Percentiles rank a stretch among this genome's conserved stretches.
Conservation (phyloP, 2,888 invertebrate genomes). For the Aradus depressus region DNA sequence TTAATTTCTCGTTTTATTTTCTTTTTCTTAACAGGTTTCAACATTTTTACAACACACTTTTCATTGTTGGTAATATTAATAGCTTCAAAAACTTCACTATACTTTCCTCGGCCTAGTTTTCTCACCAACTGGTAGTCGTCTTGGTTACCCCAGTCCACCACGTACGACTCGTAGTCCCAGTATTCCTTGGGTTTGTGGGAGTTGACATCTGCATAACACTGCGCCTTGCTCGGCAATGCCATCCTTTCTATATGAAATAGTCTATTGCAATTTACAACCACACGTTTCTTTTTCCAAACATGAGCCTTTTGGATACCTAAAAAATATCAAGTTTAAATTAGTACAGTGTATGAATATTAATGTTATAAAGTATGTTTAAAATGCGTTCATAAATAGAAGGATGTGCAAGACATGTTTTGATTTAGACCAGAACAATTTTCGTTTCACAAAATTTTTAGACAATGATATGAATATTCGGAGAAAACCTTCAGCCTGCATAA, state of each 20-base stretch:
- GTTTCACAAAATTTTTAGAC: too few relatives aligned
- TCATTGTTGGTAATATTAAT: conserved; percentile 96
- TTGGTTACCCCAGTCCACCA: conserved; percentile 95
- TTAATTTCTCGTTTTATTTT: conserved; percentile 99
- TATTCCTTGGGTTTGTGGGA: conserved; percentile 96
- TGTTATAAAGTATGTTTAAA: too few relatives aligned
- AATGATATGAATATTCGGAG: too few relatives aligned
- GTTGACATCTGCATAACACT: conserved; percentile 98
- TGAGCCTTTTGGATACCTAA: conserved; percentile 12
- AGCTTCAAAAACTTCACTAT: conserved; percentile 99
- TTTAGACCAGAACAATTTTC: too few relatives aligned
- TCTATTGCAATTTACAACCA: conserved; percentile 2
- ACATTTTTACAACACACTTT: conserved; percentile 99
- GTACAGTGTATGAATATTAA: not conserved
- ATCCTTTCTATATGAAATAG: conserved; percentile 39
- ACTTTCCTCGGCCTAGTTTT: conserved; percentile 97
- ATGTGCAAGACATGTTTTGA: too few relatives aligned
- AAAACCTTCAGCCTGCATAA: too few relatives aligned
- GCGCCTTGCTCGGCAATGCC: conserved; percentile 89
- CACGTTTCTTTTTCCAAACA: conserved; percentile 10
- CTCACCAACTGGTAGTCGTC: conserved; percentile 98
- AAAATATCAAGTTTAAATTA: conserved; percentile 1
- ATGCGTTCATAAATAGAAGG: too few relatives aligned
- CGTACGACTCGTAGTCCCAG: conserved; percentile 99
- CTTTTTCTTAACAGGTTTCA: conserved; percentile 99